These are phyloP conservation scores for Alces alces DNA, from an alignment of 2,113 vertebrate species.

Conservation along the genomic window DNA sequence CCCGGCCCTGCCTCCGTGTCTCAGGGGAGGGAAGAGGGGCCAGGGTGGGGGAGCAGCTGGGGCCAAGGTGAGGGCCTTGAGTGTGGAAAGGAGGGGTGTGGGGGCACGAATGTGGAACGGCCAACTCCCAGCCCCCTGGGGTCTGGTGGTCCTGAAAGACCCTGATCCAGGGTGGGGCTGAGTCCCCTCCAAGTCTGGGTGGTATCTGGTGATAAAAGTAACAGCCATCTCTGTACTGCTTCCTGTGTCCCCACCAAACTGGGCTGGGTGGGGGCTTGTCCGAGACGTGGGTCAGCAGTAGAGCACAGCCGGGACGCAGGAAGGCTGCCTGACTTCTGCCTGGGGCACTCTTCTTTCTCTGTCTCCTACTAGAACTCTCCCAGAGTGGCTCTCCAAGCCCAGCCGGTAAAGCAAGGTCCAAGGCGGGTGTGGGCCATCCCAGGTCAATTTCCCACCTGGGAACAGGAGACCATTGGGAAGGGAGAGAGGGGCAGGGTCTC, in stretches of 20 bases:
- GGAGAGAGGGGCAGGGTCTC: not conserved
- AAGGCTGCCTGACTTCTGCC: not conserved
- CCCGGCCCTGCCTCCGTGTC: not conserved
- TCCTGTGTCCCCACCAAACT: not conserved
- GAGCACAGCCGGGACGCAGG: not conserved
- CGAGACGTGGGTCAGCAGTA: not conserved
- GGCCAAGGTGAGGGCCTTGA: not conserved
- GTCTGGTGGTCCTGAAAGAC: not conserved
- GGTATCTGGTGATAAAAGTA: not conserved
- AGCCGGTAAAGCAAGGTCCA: not conserved
- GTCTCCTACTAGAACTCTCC: not conserved
- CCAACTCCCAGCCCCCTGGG: not conserved
- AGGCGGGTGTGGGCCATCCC: not conserved
- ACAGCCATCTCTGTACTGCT: not conserved
- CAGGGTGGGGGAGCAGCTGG: not conserved
- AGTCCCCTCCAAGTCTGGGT: not conserved
- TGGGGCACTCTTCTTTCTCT: not conserved
- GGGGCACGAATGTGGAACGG: not conserved
- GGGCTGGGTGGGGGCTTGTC: not conserved
- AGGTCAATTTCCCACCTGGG: not conserved
- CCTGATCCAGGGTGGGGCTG: not conserved
- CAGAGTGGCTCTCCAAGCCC: not conserved
- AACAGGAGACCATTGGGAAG: not conserved
- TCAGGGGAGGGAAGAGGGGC: not conserved
- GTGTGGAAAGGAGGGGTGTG: accelerated